Percentiles rank a stretch among this genome's conserved stretches.
Evolutionary conservation across 2,113 vertebrate species (phyloP).

Genomic region (Catharus bicknelli): DNA sequence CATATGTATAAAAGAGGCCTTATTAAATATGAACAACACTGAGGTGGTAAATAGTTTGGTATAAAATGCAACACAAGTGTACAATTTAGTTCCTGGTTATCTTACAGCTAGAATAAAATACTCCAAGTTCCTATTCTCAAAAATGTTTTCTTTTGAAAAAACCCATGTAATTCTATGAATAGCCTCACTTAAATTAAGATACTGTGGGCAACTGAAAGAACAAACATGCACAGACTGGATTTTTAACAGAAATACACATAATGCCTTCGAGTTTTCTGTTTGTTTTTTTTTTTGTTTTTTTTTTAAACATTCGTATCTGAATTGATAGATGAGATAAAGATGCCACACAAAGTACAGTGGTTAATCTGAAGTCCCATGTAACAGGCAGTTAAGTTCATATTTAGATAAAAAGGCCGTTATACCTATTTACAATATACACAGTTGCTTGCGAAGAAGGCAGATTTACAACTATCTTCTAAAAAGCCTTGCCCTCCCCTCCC

Average conservation of each 20-base stretch:
- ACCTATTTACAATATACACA: slow-evolving; percentile 97
- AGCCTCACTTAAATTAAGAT: slow-evolving; percentile 68
- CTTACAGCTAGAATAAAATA: slow-evolving; percentile 64
- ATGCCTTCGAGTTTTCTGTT: slow-evolving; percentile 56
- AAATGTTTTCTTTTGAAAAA: slow-evolving; percentile 62
- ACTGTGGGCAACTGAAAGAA: slow-evolving; percentile 70
- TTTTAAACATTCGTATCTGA: slow-evolving; percentile 71
- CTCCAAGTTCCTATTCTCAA: slow-evolving; percentile 58
- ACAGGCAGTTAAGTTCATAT: slow-evolving; percentile 84
- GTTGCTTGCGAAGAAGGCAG: slow-evolving; percentile 76
- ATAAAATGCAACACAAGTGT: slow-evolving; percentile 58
- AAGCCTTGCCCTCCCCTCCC: slow-evolving; percentile 69
- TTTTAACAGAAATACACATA: slow-evolving; percentile 66
- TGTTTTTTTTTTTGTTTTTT: background rate
- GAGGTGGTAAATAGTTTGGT: slow-evolving; percentile 59
- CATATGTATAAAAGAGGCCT: slow-evolving; percentile 53
- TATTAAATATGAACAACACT: slow-evolving; percentile 64
- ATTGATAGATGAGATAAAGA: slow-evolving; percentile 70
- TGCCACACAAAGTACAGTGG: slow-evolving; percentile 77
- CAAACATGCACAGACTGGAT: slow-evolving; percentile 63
- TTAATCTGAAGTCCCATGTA: slow-evolving; percentile 86
- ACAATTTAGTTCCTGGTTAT: slow-evolving; percentile 44
- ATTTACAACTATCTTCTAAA: slow-evolving; percentile 83
- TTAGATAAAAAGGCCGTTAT: slow-evolving; percentile 91
- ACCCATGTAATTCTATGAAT: slow-evolving; percentile 54